These are phyloP conservation scores for Platycheirus rosarum DNA, from an alignment of 2,888 invertebrate species.

Conservation along the genomic window DNA sequence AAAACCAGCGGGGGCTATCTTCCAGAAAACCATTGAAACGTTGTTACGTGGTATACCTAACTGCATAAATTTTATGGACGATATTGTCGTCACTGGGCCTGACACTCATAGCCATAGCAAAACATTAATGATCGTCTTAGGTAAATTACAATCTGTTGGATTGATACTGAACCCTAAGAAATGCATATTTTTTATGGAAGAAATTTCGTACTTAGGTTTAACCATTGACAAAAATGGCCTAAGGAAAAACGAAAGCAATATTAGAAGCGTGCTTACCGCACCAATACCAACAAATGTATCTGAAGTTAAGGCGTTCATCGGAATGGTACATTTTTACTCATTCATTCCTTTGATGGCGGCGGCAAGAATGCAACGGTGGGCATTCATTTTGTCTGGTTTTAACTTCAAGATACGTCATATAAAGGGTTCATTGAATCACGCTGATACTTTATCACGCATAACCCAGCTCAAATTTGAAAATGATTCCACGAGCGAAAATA, in stretches of 20 bases:
- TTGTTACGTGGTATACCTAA: slow-evolving; percentile 12
- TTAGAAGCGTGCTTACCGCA: slow-evolving; percentile 62
- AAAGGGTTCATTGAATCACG: too few species aligned
- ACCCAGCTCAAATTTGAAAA: too few species aligned
- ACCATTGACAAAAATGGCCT: slow-evolving; percentile 50
- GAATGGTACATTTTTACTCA: too few species aligned
- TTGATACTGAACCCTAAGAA: slow-evolving; percentile 76
- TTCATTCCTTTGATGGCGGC: too few species aligned
- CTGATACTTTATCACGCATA: too few species aligned
- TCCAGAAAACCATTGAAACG: slow-evolving; percentile 12
- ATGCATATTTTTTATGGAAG: slow-evolving; percentile 70
- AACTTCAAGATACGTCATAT: too few species aligned
- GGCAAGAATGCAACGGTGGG: too few species aligned
- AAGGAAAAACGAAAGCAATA: slow-evolving; percentile 73
- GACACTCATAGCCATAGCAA: slow-evolving; percentile 12
- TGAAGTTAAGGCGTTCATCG: too few species aligned
- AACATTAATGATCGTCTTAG: slow-evolving; percentile 10
- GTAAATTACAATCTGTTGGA: slow-evolving; percentile 56
- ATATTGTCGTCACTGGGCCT: slow-evolving; percentile 6
- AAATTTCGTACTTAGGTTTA: slow-evolving; percentile 45
- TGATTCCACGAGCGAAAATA: too few species aligned
- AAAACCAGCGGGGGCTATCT: slow-evolving; percentile 4
- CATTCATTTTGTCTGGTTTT: too few species aligned
- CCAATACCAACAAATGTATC: too few species aligned
- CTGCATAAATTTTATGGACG: slow-evolving; percentile 16